phyloP scores from a whole-genome alignment of 2,797 vertebrate genomes.

The Simalia tracyae region DNA sequence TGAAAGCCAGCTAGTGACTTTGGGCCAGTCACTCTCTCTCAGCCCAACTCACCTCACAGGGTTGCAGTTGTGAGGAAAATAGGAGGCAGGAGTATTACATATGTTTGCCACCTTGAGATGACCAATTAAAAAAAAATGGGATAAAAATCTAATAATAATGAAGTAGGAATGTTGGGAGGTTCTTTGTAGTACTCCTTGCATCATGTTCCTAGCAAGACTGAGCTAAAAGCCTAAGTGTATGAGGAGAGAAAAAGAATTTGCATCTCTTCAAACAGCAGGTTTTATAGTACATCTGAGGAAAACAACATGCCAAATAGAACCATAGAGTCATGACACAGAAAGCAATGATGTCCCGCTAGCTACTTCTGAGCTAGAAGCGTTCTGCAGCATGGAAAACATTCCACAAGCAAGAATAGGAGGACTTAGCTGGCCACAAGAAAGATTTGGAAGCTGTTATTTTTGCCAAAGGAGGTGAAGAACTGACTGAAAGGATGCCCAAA shows the following conservation, averaged over 20 bases:
- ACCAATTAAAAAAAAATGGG: no score
- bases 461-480: no score
- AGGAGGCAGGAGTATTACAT: neutral
- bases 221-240: neutral
- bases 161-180: neutral
- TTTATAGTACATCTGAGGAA: neutral
- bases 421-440: no score
- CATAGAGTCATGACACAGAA: neutral
- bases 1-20: neutral
- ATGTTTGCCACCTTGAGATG: neutral
- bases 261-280: neutral
- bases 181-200: neutral
- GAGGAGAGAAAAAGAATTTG: neutral
- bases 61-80: neutral
- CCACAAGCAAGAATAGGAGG: no score
- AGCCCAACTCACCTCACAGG: neutral
- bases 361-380: neutral
- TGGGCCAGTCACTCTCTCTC: no score
- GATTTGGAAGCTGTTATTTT: no score
- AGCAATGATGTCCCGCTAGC: neutral
- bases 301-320: neutral
- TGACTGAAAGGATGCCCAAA: no score
- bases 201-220: neutral
- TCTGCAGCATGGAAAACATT: no score
- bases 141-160: neutral